Base-by-base conservation (phyloP, 30 jellyfish, hydroid and myxozoan species). In the Pelagia noctiluca region DNA sequence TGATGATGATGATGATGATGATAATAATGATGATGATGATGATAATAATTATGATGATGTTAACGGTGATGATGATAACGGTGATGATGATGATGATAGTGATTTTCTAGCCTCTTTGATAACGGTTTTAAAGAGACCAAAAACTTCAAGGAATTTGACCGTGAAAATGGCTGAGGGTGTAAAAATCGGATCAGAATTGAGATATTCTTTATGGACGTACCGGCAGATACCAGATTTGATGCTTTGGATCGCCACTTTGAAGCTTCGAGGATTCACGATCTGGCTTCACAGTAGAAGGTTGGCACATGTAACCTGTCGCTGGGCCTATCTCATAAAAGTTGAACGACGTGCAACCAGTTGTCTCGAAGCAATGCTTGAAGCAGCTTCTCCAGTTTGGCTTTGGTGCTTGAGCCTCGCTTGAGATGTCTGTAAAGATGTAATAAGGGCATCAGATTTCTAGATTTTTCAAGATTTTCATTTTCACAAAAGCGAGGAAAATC, bases 201-300 rank as follows among this genome's bases (percentile, higher is more conserved):
- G n/a, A n/a, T n/a, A n/a, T n/a, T n/a, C n/a, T n/a, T n/a, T n/a
- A n/a, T n/a, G n/a, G n/a, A n/a, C n/a, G n/a, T 35, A 82, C 92
- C 75, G 92, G 92, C 80, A 82, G 50, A 65, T 67, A 82, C 92
- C 92, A 82, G 30, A 82, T 48, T 52, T 68, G 80, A 36, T 70
- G 28, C 0, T 29, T 35, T 32, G 84, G 57, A 10, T 52, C 60
- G 12, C 61, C 42, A 16, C 61, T 50, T 11, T 62, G 42, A 2
- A 67, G 3, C 60, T 82, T 82, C 49, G 19, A 79, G 37, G 50
- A 31, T 38, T 82, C 79, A 11, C 69, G 73, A 53, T 82, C 86
- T 34, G 92, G 86, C 92, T 38, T 82, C 13, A 66, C 81, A 16
- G 57, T 62, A 2, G 86, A 49, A 33, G 86, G 85, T 29, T 82